These are phyloP conservation scores for Siniperca chuatsi DNA, from an alignment of 2,113 vertebrate genomes.

Conservation along the genomic window DNA sequence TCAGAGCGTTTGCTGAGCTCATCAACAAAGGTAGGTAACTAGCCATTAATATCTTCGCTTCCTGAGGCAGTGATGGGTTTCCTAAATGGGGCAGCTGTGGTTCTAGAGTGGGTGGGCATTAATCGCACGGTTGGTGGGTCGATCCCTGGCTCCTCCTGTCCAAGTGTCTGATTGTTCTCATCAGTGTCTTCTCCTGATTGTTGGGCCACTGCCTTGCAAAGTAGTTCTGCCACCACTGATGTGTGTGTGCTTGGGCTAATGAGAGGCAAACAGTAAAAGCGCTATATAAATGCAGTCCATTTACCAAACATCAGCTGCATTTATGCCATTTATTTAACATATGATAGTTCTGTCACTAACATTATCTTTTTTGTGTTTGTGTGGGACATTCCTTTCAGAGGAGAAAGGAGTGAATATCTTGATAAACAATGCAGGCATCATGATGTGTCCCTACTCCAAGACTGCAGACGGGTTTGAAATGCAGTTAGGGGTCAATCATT, in stretches of 20 bases:
- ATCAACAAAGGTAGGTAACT: constrained; percentile 77
- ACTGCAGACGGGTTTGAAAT: constrained; percentile 85
- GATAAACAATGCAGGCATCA: constrained; percentile 87
- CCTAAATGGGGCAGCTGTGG: not conserved
- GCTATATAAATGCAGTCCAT: not conserved
- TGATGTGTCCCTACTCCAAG: constrained; percentile 87
- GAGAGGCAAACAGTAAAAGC: not conserved
- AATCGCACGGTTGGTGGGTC: not conserved
- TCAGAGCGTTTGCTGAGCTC: constrained; percentile 81
- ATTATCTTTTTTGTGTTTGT: constrained; percentile 1
- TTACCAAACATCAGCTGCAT: not conserved
- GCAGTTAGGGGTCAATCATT: constrained; percentile 87
- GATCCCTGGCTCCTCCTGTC: not conserved
- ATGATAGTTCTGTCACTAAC: not conserved
- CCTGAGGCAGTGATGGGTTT: not conserved
- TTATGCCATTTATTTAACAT: not conserved
- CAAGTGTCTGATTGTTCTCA: not conserved
- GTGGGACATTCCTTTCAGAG: constrained; percentile 69
- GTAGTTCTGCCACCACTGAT: not conserved
- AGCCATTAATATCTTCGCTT: not conserved
- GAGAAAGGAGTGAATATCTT: constrained; percentile 84
- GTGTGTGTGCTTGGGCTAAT: not conserved
- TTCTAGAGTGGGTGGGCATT: not conserved
- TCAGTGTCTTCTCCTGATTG: no score
- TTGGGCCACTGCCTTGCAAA: not conserved